A percentile compares a stretch with the other conserved stretches of the same genome.
Conservation (phyloP, 2,797 vertebrate species). For the Falco columbarius region DNA sequence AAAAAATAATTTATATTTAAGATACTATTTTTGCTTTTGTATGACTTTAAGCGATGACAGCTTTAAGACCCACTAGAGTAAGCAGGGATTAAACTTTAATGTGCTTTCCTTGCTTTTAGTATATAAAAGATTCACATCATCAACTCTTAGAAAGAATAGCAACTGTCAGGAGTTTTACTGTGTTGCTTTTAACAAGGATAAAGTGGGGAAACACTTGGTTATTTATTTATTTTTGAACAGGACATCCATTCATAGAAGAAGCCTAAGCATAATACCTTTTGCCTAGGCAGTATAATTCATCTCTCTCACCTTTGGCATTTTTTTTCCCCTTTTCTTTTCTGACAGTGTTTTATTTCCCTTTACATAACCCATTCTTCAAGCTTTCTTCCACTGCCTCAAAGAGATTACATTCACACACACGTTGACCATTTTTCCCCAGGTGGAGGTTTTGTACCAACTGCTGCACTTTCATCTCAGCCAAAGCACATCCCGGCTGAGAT, state of each 20-base stretch:
- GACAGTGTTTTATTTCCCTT: background rate
- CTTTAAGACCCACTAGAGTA: slow-evolving; percentile 5
- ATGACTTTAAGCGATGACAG: background rate
- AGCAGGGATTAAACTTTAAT: background rate
- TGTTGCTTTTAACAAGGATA: background rate
- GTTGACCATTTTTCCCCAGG: background rate
- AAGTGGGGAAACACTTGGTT: background rate
- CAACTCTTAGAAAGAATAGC: background rate
- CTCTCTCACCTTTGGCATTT: background rate
- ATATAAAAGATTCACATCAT: slow-evolving; percentile 8
- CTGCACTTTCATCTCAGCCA: background rate
- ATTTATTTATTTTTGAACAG: background rate
- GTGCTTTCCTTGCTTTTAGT: background rate
- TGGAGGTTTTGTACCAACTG: background rate
- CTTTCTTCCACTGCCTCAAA: background rate
- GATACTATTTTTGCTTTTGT: background rate
- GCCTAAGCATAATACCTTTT: background rate
- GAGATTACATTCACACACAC: background rate
- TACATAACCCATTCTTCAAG: background rate
- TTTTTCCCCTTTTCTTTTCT: background rate
- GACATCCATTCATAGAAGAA: background rate
- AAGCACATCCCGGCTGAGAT: background rate
- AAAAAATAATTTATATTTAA: background rate
- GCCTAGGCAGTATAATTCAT: background rate
- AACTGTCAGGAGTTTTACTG: background rate